Evolutionary conservation across 2,113 vertebrate species (phyloP), one percentile per base, ranked within the genome.

Genomic region (Chitala chitala): DNA sequence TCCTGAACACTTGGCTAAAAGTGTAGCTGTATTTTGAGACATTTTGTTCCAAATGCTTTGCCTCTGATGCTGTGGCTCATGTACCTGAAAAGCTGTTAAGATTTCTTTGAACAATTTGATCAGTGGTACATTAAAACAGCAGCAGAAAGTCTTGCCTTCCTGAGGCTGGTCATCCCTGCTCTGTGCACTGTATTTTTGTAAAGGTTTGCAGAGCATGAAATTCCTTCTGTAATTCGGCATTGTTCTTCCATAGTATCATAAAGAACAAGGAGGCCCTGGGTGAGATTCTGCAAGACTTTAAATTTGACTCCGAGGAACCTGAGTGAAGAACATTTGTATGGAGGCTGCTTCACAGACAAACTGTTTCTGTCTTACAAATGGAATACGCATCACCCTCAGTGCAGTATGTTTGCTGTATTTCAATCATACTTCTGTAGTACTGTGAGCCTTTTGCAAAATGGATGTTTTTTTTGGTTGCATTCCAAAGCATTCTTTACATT

Each of bases 271-370:
- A 95, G 79, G 92, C 90, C 80, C 91, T 96, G 90, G 95, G 92
- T 79, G 93, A 98, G 88, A 92, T 96, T 89, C 93, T 99, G 86
- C 94, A 97, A 88, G 95, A 98, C 87, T 95, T 98, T 82, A 98
- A 94, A 86, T 98, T 95, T 76, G 95, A 99, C 88, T 94, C 94
- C 0, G 97, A 99, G 86, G 94, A 95, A 84, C 85, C 77, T 7
- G 90, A 94, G 80, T 96, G 92, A 96, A 77, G n/a, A n/a, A n/a
- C n/a, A n/a, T n/a, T n/a, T n/a, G n/a, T n/a, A n/a, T n/a, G n/a
- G n/a, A n/a, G n/a, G n/a, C n/a, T n/a, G n/a, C n/a, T n/a, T n/a
- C n/a, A n/a, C n/a, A n/a, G n/a, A n/a, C n/a, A n/a, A n/a, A n/a
- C n/a, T n/a, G n/a, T n/a, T n/a, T 10, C 44, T 22, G 20, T 64